phyloP scores from a whole-genome alignment of 2,797 vertebrate species.

The Morus bassanus region DNA sequence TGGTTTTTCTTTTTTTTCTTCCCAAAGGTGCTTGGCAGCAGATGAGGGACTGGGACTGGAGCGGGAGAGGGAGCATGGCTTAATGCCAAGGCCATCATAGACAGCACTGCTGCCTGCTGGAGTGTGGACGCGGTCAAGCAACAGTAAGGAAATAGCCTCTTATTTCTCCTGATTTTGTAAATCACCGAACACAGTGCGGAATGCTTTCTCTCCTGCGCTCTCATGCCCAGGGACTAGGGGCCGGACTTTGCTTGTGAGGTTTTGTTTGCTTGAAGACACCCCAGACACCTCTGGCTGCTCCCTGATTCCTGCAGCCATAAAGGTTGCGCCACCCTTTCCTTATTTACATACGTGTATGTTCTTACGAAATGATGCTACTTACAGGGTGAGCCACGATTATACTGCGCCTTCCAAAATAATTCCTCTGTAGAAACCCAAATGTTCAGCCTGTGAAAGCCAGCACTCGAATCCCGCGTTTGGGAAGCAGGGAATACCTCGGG shows the following conservation, averaged over 20 bases:
- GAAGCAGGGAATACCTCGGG: fast-evolving
- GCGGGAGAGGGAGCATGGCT: not conserved
- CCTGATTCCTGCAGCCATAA: fast-evolving
- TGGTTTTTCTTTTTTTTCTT: not conserved
- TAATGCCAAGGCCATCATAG: not conserved
- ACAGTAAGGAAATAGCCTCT: not conserved
- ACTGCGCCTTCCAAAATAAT: fast-evolving
- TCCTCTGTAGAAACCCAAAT: not conserved
- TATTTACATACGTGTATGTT: fast-evolving
- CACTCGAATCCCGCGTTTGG: fast-evolving
- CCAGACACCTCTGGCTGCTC: not conserved
- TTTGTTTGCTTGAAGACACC: not conserved
- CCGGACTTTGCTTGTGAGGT: not conserved
- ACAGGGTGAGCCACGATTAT: not conserved
- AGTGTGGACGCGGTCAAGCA: fast-evolving
- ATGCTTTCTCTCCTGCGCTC: fast-evolving
- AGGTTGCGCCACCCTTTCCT: fast-evolving
- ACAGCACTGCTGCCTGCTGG: fast-evolving
- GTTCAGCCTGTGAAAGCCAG: not conserved
- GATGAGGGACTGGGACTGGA: not conserved
- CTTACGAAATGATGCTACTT: fast-evolving
- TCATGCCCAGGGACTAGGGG: not conserved
- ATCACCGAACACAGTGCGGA: fast-evolving
- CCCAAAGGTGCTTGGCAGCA: not conserved
- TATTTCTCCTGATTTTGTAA: not conserved